These are phyloP conservation scores for Leucoraja erinaceus DNA, from an alignment of 2,113 vertebrate species.

Conservation along the genomic window DNA sequence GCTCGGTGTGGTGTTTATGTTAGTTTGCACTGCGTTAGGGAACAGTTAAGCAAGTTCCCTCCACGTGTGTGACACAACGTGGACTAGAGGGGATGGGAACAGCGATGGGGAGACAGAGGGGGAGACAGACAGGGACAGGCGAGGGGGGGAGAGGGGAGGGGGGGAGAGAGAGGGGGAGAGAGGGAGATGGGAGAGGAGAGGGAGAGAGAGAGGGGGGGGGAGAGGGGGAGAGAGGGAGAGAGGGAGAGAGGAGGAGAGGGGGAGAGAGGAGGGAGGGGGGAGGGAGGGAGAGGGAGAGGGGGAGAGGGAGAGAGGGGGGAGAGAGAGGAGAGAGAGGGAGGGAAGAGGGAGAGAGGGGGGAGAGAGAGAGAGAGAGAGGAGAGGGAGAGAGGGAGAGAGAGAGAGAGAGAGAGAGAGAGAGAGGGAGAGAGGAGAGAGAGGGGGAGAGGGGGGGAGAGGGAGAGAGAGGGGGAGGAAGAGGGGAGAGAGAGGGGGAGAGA, in stretches of 20 bases:
- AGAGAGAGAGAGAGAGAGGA: background rate
- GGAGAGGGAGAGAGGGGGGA: background rate
- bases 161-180: too few relatives aligned
- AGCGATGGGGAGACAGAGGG: slow-evolving; percentile 42
- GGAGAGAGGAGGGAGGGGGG: too few relatives aligned
- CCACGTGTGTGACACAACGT: background rate
- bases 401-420: too few relatives aligned
- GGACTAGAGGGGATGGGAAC: slow-evolving; percentile 41
- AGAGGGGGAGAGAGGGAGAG: background rate
- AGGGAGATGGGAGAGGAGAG: background rate
- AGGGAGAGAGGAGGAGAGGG: background rate
- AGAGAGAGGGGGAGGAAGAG: background rate
- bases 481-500: too few relatives aligned
- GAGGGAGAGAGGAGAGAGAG: slow-evolving; percentile 37
- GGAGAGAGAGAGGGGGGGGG: background rate
- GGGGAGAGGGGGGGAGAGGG: background rate
- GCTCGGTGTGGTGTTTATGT: background rate
- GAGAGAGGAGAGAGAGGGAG: background rate
- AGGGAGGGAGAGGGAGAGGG: background rate
- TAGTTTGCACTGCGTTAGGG: background rate
- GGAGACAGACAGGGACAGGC: background rate
- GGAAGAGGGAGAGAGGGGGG: background rate
- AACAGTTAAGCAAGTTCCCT: background rate
- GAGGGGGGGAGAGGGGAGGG: too few relatives aligned
- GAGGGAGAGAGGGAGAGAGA: too few relatives aligned